Percentiles rank a stretch among this genome's conserved stretches.
Evolutionary conservation across 1,140 invertebrate genomes (phyloP).

Genomic region (Metaphire vulgaris): DNA sequence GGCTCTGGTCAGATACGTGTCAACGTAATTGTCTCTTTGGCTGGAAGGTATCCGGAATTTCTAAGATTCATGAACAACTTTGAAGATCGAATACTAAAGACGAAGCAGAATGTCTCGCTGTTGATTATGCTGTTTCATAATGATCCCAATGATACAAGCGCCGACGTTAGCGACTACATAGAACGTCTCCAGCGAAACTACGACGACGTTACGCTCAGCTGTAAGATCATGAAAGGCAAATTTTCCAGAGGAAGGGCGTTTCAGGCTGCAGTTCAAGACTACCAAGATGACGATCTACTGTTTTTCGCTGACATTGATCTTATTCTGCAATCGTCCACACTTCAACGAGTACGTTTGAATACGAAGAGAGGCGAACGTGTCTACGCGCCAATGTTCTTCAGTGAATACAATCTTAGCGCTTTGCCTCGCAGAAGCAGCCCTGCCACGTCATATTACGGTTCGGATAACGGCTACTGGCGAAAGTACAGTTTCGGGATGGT

Average conservation of each 20-base stretch:
- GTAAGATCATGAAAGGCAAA: constrained; percentile 48
- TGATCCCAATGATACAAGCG: not conserved
- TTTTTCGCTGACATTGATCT: constrained; percentile 63
- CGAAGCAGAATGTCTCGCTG: constrained; percentile 63
- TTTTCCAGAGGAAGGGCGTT: constrained; percentile 53
- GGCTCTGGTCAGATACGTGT: constrained; percentile 53
- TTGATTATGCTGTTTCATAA: constrained; percentile 68
- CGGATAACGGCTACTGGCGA: constrained; percentile 78
- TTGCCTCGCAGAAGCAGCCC: constrained; percentile 37
- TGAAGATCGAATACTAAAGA: constrained; percentile 67
- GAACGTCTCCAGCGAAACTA: constrained; percentile 27
- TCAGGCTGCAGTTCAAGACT: constrained; percentile 50
- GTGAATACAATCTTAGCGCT: constrained; percentile 73
- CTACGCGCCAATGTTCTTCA: constrained; percentile 97
- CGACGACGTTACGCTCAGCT: constrained; percentile 37
- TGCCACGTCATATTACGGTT: constrained; percentile 50
- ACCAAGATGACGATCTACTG: constrained; percentile 59
- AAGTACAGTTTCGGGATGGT: constrained; percentile 95
- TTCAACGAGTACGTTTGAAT: constrained; percentile 58
- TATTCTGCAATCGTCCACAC: constrained; percentile 44
- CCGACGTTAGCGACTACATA: constrained; percentile 9
- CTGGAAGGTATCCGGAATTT: constrained; percentile 73
- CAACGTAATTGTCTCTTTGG: constrained; percentile 78
- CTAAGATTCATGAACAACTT: constrained; percentile 78
- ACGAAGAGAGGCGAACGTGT: constrained; percentile 70